Conservation (phyloP, 2,113 vertebrate genomes). For the Grantiella picta region DNA sequence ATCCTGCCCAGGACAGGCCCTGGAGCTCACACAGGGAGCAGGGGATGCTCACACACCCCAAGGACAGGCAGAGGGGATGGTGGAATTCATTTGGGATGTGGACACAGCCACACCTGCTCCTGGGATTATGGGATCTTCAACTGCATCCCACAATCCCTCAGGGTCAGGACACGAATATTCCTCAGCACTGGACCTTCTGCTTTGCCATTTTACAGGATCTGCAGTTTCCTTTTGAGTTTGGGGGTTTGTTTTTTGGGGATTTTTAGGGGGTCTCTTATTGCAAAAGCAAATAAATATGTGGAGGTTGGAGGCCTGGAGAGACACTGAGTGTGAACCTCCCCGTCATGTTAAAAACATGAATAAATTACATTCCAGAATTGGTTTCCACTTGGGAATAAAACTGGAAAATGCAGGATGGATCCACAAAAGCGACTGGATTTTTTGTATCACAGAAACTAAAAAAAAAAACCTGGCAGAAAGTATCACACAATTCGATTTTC, state of each 20-base stretch:
- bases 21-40: no score
- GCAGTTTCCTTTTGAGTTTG: background rate
- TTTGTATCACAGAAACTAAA: background rate
- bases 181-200: background rate
- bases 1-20: no score
- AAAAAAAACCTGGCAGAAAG: background rate
- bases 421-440: background rate
- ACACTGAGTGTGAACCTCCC: background rate
- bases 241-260: background rate
- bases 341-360: background rate
- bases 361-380: background rate
- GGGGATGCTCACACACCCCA: no score
- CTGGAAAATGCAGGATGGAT: background rate
- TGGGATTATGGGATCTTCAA: no score
- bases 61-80: no score
- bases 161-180: background rate
- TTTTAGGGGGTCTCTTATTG: background rate
- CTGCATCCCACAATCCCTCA: background rate
- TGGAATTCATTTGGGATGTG: no score
- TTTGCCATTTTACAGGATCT: background rate
- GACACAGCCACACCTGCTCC: no score
- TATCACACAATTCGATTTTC: background rate
- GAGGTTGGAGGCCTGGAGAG: background rate
- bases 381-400: background rate
- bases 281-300: background rate